Evolutionary conservation across 2,113 vertebrate species (phyloP).

Genomic region (Geococcyx californianus): DNA sequence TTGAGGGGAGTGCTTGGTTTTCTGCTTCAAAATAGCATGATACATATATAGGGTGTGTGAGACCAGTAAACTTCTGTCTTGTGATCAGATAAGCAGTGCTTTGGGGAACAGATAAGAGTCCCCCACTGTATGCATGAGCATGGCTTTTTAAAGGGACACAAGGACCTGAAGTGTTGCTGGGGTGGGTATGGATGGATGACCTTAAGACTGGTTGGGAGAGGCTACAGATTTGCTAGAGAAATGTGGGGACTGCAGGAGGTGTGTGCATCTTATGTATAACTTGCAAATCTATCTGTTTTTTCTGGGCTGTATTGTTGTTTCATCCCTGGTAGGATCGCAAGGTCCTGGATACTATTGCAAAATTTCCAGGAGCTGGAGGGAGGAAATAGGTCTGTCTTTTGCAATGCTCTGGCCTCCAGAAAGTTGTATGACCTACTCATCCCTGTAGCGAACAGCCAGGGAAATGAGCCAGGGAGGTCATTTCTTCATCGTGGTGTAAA

Average conservation of each 20-base stretch:
- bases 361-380: not conserved
- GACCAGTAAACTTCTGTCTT: not conserved
- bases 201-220: not conserved
- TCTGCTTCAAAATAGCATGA: fast-evolving
- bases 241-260: not conserved
- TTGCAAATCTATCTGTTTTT: not conserved
- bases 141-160: not conserved
- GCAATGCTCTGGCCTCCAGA: not conserved
- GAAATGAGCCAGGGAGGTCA: not conserved
- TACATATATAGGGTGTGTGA: fast-evolving
- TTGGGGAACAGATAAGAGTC: not conserved
- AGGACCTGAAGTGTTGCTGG: not conserved
- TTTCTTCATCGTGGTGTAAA: not conserved
- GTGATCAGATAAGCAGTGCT: fast-evolving
- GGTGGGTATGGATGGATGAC: not conserved
- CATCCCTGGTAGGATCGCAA: not conserved
- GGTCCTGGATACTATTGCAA: not conserved
- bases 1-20: not conserved
- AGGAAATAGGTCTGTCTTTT: not conserved
- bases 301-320: not conserved
- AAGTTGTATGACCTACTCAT: not conserved
- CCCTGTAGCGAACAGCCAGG: not conserved
- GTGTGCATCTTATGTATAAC: not conserved
- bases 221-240: not conserved
- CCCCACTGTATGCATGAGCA: fast-evolving